Evolutionary conservation across 2,888 invertebrate genomes (phyloP).

Genomic region (Pherbina coryleti): DNA sequence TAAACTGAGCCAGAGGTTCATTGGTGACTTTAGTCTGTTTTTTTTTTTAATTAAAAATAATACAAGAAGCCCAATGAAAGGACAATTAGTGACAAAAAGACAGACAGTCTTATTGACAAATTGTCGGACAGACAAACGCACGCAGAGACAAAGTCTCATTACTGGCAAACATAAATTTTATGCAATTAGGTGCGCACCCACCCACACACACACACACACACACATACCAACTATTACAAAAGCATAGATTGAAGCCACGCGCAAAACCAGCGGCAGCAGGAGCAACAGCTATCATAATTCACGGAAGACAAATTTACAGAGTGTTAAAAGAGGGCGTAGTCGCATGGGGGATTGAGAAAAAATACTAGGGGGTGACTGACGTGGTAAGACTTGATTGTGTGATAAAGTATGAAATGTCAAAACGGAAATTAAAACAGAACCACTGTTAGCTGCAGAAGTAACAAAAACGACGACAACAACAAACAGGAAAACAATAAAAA

Average conservation of each 20-base stretch:
- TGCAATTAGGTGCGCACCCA: conserved; percentile 5
- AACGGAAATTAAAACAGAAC: conserved; percentile 12
- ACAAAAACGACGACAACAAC: conserved; percentile 7
- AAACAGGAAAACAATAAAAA: not conserved
- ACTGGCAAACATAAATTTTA: conserved; percentile 31
- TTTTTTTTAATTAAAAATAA: not conserved
- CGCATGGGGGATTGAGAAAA: not conserved
- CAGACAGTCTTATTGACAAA: conserved; percentile 3
- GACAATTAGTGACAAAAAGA: not conserved
- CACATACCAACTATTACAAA: not conserved
- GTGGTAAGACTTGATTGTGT: not conserved
- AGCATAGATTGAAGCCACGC: not conserved
- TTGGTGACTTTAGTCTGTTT: not conserved
- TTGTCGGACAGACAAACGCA: not conserved
- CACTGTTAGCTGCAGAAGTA: not conserved
- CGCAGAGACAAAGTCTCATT: conserved; percentile 18
- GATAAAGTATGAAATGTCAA: conserved; percentile 25
- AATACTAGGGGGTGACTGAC: not conserved
- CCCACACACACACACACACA: not conserved
- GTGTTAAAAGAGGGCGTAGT: not conserved
- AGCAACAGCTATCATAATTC: conserved; percentile 1
- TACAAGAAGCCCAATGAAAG: not conserved
- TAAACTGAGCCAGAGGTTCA: no score
- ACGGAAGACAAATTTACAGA: not conserved
- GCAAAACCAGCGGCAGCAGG: not conserved